Conservation (phyloP, 2,797 vertebrate genomes). For the Buceros bicornis region DNA sequence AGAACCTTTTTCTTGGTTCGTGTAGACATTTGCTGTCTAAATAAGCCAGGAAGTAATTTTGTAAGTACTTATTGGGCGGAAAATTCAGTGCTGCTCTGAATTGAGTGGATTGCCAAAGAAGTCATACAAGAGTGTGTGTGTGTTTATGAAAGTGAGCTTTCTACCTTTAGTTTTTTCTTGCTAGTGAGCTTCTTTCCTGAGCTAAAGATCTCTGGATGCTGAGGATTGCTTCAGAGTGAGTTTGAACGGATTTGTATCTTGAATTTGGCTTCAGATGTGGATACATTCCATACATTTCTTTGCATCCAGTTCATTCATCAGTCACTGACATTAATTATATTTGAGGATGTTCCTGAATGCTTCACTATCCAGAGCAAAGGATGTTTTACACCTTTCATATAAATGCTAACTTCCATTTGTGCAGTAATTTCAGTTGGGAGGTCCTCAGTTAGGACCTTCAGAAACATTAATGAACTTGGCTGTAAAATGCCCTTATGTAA, state of each 20-base stretch:
- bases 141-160: slow-evolving; percentile 44
- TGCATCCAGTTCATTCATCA: not conserved
- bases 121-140: not conserved
- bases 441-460: not conserved
- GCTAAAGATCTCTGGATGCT: not conserved
- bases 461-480: not conserved
- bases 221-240: not conserved
- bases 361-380: not conserved
- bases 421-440: not conserved
- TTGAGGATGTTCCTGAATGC: not conserved
- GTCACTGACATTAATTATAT: not conserved
- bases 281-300: not conserved
- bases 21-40: not conserved
- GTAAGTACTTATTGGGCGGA: not conserved
- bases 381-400: not conserved
- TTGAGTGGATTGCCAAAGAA: slow-evolving; percentile 1
- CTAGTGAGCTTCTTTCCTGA: not conserved
- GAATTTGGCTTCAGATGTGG: not conserved
- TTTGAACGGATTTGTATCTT: not conserved
- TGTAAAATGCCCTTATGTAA: not conserved
- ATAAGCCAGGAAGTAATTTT: slow-evolving; percentile 15
- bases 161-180: not conserved
- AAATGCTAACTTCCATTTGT: slow-evolving; percentile 10
- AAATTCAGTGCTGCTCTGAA: slow-evolving; percentile 32
- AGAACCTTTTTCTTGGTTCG: not conserved